Base-by-base conservation (phyloP, 2,113 vertebrate species). In the Parus major region DNA sequence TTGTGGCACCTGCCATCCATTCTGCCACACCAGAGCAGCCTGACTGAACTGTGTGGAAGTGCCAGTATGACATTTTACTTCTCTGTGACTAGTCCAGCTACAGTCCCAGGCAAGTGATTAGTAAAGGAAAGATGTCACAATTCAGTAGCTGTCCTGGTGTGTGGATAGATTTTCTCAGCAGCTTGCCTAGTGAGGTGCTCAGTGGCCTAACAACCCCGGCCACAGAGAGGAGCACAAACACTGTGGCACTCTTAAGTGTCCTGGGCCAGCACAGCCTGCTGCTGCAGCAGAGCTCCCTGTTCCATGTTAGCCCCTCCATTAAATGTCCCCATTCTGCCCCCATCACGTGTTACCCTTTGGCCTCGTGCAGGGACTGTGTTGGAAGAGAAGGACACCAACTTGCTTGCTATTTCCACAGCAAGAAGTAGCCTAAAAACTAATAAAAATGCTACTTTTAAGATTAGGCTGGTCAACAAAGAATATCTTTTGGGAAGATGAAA, bases 141-240 rank as follows among this genome's bases (percentile, higher is more conserved):
- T 82, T 79, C 33, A 50, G 11, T 9, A 55, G 47, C 29, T 66
- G 9, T 55, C 56, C 68, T 53, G 29, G 35, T 7, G 10, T 12
- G 23, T 5, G 53, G 35, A 41, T 4, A 27, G 50, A 64, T 77
- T 65, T 88, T 29, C 53, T 72, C 10, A 9, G 50, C 42, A 83
- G 11, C 55, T 53, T 57, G n/a, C 39, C 42, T 65, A 21, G 68
- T 39, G 70, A 92, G 20, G 36, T 73, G 31, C 5, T 59, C 53
- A 63, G 29, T 36, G 73, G 63, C 59, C 35, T 39, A 13, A 87
- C 2, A 0, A 46, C 10, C 46, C 28, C 46, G 39, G 50, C 12
- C 5, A 2, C 44, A 29, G 0, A 55, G 14, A 14, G 14, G 17
- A 76, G 49, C 17, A 31, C 3, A 2, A 29, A 57, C 11, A 5